These are phyloP conservation scores for Cyclophora punctaria DNA, from an alignment of 2,888 invertebrate genomes.

Conservation along the genomic window DNA sequence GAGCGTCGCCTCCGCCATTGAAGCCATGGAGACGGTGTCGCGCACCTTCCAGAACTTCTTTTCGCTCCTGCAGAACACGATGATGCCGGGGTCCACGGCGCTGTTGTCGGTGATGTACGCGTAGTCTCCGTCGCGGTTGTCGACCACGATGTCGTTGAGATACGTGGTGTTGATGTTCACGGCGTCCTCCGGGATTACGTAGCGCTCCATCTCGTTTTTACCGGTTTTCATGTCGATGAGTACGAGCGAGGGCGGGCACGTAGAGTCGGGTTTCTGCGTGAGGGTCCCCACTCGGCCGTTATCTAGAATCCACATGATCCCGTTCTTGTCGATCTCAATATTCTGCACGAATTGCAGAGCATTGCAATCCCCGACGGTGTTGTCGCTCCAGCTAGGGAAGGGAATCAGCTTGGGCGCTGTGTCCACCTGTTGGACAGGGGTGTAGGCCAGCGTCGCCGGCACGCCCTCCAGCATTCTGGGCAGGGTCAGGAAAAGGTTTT, in stretches of 20 bases:
- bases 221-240: constrained; percentile 79
- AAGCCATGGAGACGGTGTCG: constrained; percentile 78
- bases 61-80: constrained; percentile 79
- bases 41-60: constrained; percentile 82
- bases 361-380: constrained; percentile 78
- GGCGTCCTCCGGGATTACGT: constrained; percentile 77
- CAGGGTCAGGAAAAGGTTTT: constrained; percentile 79
- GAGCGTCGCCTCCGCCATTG: constrained; percentile 71
- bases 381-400: constrained; percentile 83
- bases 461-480: constrained; percentile 82
- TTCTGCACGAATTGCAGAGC: constrained; percentile 84
- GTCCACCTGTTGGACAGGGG: constrained; percentile 63
- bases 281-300: constrained; percentile 79
- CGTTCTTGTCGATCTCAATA: constrained; percentile 81
- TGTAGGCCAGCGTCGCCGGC: constrained; percentile 79
- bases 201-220: constrained; percentile 72
- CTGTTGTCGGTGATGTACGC: constrained; percentile 85
- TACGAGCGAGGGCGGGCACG: constrained; percentile 81
- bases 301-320: constrained; percentile 81
- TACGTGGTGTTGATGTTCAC: constrained; percentile 75
- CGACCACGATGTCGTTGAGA: constrained; percentile 83
- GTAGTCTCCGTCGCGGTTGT: constrained; percentile 79
- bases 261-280: constrained; percentile 62
- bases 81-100: constrained; percentile 80
- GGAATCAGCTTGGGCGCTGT: constrained; percentile 78